These are phyloP conservation scores for Latheticus oryzae DNA, from an alignment of 2,888 invertebrate genomes.

Conservation along the genomic window DNA sequence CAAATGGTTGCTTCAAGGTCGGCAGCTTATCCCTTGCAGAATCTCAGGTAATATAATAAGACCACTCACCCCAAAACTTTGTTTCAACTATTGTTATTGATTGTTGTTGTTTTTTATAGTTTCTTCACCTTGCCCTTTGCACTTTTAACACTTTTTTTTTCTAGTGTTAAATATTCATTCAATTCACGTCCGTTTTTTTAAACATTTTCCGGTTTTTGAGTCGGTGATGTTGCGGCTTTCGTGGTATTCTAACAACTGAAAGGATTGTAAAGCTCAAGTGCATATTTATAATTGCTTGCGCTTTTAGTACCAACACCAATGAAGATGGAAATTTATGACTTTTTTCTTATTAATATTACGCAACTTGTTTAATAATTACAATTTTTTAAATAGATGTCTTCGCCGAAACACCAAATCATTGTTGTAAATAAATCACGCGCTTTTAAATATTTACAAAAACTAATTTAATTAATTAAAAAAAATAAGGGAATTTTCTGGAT, in stretches of 20 bases:
- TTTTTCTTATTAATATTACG: no score
- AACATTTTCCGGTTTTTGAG: background rate
- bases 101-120: conserved; percentile 3
- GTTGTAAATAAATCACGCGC: no score
- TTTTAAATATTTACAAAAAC: no score
- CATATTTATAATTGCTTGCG: conserved; percentile 16
- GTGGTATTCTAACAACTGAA: conserved; percentile 8
- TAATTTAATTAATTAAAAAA: no score
- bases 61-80: background rate
- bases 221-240: no score
- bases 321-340: background rate
- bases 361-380: no score
- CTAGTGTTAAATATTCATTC: conserved; percentile 2
- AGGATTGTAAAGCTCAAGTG: conserved; percentile 13
- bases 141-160: no score
- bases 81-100: background rate
- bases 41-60: background rate
- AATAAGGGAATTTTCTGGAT: no score
- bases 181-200: background rate
- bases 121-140: conserved; percentile 9
- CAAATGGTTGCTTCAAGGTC: background rate
- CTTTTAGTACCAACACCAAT: conserved; percentile 8
- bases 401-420: no score
- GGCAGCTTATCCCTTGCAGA: background rate
- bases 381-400: no score